Evolutionary conservation across 2,888 invertebrate genomes (phyloP).

Genomic region (Rhorus exstirpatorius): DNA sequence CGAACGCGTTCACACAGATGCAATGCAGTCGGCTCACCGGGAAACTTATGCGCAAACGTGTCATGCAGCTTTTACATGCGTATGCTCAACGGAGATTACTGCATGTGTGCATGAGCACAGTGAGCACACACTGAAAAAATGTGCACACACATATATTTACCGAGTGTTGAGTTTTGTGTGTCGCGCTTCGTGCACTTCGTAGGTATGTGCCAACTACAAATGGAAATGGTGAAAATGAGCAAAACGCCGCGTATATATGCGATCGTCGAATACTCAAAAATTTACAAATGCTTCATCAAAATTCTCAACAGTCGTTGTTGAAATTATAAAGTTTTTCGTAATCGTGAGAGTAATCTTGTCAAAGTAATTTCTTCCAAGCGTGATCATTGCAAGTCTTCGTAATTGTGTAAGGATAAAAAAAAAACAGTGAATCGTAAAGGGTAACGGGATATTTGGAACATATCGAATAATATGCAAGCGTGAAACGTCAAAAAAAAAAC

Average conservation of each 20-base stretch:
- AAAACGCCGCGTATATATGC: slow-evolving; percentile 1
- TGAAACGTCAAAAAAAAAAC: slow-evolving; percentile 12
- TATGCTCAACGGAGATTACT: too few relatives aligned
- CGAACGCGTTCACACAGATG: slow-evolving; percentile 28
- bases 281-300: not conserved
- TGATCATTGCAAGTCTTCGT: not conserved
- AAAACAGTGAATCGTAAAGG: not conserved
- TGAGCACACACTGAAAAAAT: slow-evolving; percentile 8
- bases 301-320: not conserved
- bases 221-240: slow-evolving; percentile 28
- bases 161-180: slow-evolving; percentile 52
- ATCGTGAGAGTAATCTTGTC: not conserved
- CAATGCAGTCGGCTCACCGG: slow-evolving; percentile 39
- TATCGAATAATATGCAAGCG: slow-evolving; percentile 1
- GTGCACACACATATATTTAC: slow-evolving; percentile 43
- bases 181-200: slow-evolving; percentile 30
- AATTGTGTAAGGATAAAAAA: not conserved
- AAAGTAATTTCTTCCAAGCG: not conserved
- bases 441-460: not conserved
- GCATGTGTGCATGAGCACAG: not conserved
- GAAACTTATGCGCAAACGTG: slow-evolving; percentile 52
- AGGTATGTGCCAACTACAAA: slow-evolving; percentile 14
- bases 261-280: not conserved
- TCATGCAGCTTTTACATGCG: slow-evolving; percentile 51
- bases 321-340: slow-evolving; percentile 1